Percentiles rank a stretch among this genome's conserved stretches.
phyloP scores from a whole-genome alignment of 2,888 invertebrate genomes.

The Drosophila meridionalis region DNA sequence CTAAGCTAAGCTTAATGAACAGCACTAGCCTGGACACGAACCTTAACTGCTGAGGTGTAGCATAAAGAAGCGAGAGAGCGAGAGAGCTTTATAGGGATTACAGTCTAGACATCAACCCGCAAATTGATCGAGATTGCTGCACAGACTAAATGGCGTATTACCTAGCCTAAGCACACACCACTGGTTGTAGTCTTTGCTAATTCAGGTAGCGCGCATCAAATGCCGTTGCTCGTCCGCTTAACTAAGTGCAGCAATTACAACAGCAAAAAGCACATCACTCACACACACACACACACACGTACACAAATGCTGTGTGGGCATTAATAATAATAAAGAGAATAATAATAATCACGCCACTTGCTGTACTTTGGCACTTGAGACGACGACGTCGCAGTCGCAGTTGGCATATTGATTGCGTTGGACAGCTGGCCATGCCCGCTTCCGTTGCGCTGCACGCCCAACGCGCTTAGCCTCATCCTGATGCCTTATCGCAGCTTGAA shows the following conservation, averaged over 20 bases:
- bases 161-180: not conserved
- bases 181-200: slow-evolving; percentile 10
- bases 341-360: slow-evolving; percentile 77
- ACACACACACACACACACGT: slow-evolving; percentile 1
- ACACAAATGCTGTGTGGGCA: slow-evolving; percentile 22
- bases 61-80: not conserved
- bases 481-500: slow-evolving; percentile 24
- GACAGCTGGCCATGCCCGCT: slow-evolving; percentile 55
- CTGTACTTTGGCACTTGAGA: slow-evolving; percentile 65
- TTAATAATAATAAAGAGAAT: slow-evolving; percentile 54
- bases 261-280: slow-evolving; percentile 33
- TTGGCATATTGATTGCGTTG: slow-evolving; percentile 39
- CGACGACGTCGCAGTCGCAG: slow-evolving; percentile 15
- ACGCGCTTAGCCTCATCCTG: slow-evolving; percentile 45
- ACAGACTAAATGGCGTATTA: not conserved
- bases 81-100: not conserved
- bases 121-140: not conserved
- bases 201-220: not conserved
- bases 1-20: not conserved
- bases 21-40: not conserved
- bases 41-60: not conserved
- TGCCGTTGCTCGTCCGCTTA: not conserved
- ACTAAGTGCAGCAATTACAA: slow-evolving; percentile 53
- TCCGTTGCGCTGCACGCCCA: slow-evolving; percentile 54
- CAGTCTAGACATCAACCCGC: not conserved